Evolutionary conservation across 2,113 vertebrate genomes (phyloP).

Genomic region (Saccopteryx leptura): DNA sequence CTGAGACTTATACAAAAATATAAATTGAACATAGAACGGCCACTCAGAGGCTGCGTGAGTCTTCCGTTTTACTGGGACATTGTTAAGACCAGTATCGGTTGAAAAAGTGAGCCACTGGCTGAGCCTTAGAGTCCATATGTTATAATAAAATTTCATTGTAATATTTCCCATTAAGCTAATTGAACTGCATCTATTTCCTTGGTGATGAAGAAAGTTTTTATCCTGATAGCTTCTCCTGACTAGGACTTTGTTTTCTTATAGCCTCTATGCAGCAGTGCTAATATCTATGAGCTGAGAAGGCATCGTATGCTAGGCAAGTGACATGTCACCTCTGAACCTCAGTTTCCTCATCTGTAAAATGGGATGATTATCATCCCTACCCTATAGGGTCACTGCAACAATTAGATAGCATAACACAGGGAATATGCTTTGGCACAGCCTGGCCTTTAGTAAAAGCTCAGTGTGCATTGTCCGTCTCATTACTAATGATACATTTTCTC

Average conservation of each 20-base stretch:
- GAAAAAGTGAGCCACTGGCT: constrained; percentile 8
- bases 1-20: constrained; percentile 40
- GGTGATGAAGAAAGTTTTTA: constrained; percentile 16
- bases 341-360: constrained; percentile 55
- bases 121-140: neutral
- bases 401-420: neutral
- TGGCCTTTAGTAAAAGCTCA: neutral
- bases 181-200: constrained; percentile 24
- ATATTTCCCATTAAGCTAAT: constrained; percentile 34
- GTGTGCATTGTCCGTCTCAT: neutral
- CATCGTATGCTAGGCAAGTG: neutral
- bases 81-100: constrained; percentile 43
- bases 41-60: neutral
- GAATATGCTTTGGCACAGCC: neutral
- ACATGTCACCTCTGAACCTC: neutral
- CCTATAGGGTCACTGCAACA: neutral
- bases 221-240: constrained; percentile 9
- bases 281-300: neutral
- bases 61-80: constrained; percentile 3
- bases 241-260: neutral
- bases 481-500: neutral
- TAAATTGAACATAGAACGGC: neutral
- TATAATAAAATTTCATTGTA: constrained; percentile 31
- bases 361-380: neutral
- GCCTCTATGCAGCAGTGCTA: neutral